Evolutionary conservation across 2,888 invertebrate genomes (phyloP), one percentile per base, ranked within the genome.

Genomic region (Synergus gifuensis): DNA sequence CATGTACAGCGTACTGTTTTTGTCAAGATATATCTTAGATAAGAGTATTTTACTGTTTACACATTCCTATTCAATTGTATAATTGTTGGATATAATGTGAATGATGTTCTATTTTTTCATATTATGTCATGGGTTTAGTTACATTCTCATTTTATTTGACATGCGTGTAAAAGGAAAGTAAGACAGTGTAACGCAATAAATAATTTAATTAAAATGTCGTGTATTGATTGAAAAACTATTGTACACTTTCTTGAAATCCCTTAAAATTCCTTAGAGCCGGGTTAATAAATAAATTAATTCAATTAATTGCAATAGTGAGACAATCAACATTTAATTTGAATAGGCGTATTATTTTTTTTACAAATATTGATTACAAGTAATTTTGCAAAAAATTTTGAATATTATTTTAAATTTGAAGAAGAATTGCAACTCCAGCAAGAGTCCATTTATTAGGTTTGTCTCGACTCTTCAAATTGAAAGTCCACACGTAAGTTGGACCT

Each of bases 401-500:
- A 91, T 96, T 94, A 62, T 58, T 79, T 93, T 94, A 98, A 83
- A 96, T 95, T 90, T 98, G 98, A 73, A 99, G 94, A 76, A 99
- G 93, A 63, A 99, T 94, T 4, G 98, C 98, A 0, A 98, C 98
- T 3, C 99, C 98, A 4, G 97, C 98, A 66, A 99, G 93, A 9
- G 97, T 96, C 98, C 98, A 99, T 89, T 97, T 97, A 0, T 97
- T 95, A 0, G 98, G 95, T 86, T 96, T 97, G 87, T 98, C 97
- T 90, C 95, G 97, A 16, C 97, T 97, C 93, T 96, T 97, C 81
- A 99, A 93, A 92, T 98, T 98, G 91, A 99, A 98, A 0, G 98
- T 98, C 98, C 98, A 98, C 14, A 99, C 98, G 89, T 95, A 99
- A 0, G 98, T 98, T 0, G 96, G 97, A 0, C 98, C 98, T 78